Evolutionary conservation across 2,888 invertebrate species (phyloP).

Genomic region (Cantharis flavilabris): DNA sequence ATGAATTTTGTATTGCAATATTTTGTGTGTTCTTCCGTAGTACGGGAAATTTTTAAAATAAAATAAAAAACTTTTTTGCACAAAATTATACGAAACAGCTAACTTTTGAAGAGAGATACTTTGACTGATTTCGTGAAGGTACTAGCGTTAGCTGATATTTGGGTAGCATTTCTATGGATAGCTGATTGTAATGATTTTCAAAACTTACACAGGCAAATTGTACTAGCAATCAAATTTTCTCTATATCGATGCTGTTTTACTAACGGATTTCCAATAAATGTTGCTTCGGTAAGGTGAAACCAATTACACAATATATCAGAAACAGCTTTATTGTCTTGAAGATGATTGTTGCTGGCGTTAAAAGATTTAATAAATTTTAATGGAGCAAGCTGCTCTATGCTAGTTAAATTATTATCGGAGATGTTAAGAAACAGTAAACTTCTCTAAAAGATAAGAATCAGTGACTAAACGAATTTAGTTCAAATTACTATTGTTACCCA

Average conservation of each 20-base stretch:
- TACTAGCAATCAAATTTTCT: slow-evolving; percentile 69
- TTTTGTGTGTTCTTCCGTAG: too few relatives aligned
- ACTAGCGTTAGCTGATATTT: too few relatives aligned
- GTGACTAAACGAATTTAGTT: neutral
- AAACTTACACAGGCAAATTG: slow-evolving; percentile 40
- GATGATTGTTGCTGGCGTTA: slow-evolving; percentile 63
- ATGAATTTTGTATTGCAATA: too few relatives aligned
- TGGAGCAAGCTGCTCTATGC: slow-evolving; percentile 60
- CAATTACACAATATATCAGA: slow-evolving; percentile 62
- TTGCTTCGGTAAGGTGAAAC: slow-evolving; percentile 60
- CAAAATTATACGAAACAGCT: too few relatives aligned
- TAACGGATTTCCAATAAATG: slow-evolving; percentile 68
- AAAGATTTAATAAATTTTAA: slow-evolving; percentile 61
- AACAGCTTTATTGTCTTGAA: slow-evolving; percentile 61
- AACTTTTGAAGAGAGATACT: too few relatives aligned
- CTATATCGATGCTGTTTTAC: slow-evolving; percentile 66
- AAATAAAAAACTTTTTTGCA: too few relatives aligned
- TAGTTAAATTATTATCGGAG: slow-evolving; percentile 65
- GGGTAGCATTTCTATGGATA: too few relatives aligned
- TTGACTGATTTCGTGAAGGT: too few relatives aligned
- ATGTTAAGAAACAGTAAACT: slow-evolving; percentile 65
- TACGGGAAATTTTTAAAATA: too few relatives aligned
- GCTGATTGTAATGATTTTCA: neutral
- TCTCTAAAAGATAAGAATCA: slow-evolving; percentile 54
- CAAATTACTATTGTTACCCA: slow-evolving; percentile 43